Base-by-base conservation (phyloP, 2,113 vertebrate species). In the Anolis carolinensis region DNA sequence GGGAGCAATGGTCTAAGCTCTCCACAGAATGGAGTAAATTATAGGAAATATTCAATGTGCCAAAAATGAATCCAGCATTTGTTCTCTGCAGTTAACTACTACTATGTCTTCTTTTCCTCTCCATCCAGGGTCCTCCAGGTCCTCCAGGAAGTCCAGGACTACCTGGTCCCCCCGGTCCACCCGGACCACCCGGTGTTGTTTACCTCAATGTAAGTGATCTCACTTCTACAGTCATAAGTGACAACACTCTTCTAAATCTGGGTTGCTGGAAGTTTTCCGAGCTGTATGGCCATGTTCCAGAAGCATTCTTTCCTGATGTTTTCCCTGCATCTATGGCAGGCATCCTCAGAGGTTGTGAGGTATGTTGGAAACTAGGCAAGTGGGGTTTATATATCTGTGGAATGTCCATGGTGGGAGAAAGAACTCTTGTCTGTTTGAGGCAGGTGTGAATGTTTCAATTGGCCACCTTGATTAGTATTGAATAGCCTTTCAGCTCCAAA, bases 111-210 rank as follows among this genome's bases (percentile, higher is more conserved):
- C 21, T 2, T 70, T 71, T 4, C 39, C 85, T 70, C 82, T 65
- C 3, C 0, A 84, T 18, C 3, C 88, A 95, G 95, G 94, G 89
- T 90, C 89, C 76, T 80, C 94, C 20, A 79, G 94, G 94, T 75
- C 78, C 81, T 1, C 92, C 94, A 0, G 95, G 94, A 62, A 89
- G 76, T 21, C 93, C 95, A 0, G 95, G 94, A 0, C 86, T 87
- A 0, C 95, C 95, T 0, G 95, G 94, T 0, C 92, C 93, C 1
- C 95, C 95, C 0, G 95, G 95, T 0, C 94, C 93, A 6, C 95
- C 95, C 0, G 95, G 95, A 81, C 89, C 93, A 14, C 95, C 95
- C 5, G 95, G 95, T n/a, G 83, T 95, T n/a, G 85, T 95, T 79
- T 96, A 95, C 83, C 2, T 95, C 84, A 96, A 94, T 0, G 95